Base-by-base conservation (phyloP, 2,797 vertebrate species). In the Manis crassicaudata region DNA sequence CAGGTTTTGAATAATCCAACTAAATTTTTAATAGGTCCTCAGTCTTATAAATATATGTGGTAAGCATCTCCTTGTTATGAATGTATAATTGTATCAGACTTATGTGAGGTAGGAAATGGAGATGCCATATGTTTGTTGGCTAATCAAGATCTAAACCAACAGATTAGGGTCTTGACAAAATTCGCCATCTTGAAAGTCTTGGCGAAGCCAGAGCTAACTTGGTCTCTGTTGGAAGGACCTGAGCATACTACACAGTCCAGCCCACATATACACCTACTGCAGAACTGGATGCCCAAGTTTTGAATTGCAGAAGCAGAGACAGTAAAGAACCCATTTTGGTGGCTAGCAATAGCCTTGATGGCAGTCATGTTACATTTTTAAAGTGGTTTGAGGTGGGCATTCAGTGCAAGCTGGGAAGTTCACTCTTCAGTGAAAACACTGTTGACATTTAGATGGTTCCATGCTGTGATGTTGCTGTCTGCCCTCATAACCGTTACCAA, bases 211-310 rank as follows among this genome's bases (percentile, higher is more conserved):
- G 14, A 60, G 46, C 25, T 52, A 27, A 27, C n/a, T 10, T 73
- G 46, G 8, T 63, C 10, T 76, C 52, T 18, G 35, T 27, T 20
- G 35, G 5, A 54, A 35, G 2, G 16, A 4, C 0, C 10, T 46
- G 27, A 32, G 1, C 1, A 5, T 13, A 3, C 50, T 40, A 12
- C 4, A 20, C 25, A 16, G 17, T n/a, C 29, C 56, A 32, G n/a
- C 9, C 25, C 17, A 29, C 6, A 1, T 14, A 11, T 3, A 1
- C 7, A 37, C 20, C 25, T 35, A 4, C 25, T 63, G 16, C 12
- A 56, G 20, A 60, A 1, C 0, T 16, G n/a, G 3, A 25, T 1
- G 62, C 8, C 25, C 27, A 52, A 17, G 21, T 87, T 18, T n/a
- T 2, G 18, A 52, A n/a, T 0, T 62, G 37, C 37, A 54, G 23